Base-by-base conservation (phyloP, 2,113 vertebrate species). In the Gymnorhina tibicen region DNA sequence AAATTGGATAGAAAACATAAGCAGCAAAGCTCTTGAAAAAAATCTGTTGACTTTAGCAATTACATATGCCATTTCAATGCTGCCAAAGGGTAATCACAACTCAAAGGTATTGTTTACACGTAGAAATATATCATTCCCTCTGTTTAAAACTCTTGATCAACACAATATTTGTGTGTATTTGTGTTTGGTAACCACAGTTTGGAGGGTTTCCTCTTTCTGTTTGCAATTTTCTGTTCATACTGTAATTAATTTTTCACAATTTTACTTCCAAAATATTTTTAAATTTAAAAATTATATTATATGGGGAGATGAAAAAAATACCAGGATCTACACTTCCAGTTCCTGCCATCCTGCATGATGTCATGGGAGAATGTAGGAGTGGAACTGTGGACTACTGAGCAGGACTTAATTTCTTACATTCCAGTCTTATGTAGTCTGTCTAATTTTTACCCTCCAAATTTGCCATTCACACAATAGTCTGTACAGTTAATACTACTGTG, bases 1-100 rank as follows among this genome's bases (percentile, higher is more conserved):
- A 97, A 96, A 97, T 97, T 97, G 90, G 95, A 92, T 93, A 93
- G 93, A 93, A 95, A 97, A 92, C 85, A 91, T 88, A 93, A 97
- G 87, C 85, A 85, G 80, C 11, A 92, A 87, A 94, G 72, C 93
- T 96, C 60, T 80, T 95, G 68, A 94, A 95, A 56, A 84, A 92
- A 87, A 80, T 95, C 46, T 96, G 81, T 96, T 91, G 68, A 92
- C 63, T 94, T 79, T 70, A 94, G 75, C 88, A 95, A 94, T 95
- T 95, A 91, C 75, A 89, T 69, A 63, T 91, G 80, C 74, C 16
- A 3, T 91, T 95, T 95, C 74, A 59, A 1, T 92, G 79, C 83
- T 94, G 68, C 81, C 70, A 76, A 83, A 93, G 56, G 75, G 93
- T 79, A 91, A 89, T 84, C 22, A 4, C 83, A 85, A 49, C 88